Evolutionary conservation across 2,113 vertebrate species (phyloP).

Genomic region (Mastomys coucha): DNA sequence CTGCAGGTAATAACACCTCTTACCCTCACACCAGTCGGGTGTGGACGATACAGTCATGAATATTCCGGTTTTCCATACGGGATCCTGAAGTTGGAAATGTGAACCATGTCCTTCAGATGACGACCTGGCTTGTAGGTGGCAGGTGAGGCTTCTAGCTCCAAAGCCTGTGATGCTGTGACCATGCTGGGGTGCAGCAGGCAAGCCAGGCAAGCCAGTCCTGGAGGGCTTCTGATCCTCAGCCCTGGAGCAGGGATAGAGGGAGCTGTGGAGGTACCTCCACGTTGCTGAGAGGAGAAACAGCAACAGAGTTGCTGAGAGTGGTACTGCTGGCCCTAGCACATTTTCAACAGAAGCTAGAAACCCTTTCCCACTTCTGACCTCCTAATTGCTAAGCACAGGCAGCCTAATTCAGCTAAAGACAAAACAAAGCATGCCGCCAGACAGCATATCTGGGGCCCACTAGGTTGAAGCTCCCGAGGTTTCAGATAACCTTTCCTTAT

Average conservation of each 20-base stretch:
- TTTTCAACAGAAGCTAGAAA: neutral
- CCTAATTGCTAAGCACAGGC: neutral
- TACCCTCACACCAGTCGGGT: neutral
- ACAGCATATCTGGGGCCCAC: neutral
- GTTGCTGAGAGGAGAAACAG: neutral
- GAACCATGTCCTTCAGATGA: conserved; percentile 39
- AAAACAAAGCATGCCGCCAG: neutral
- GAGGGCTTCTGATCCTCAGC: neutral
- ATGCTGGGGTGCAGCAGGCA: neutral
- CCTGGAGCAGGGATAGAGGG: neutral
- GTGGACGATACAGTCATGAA: neutral
- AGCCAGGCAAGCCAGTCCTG: neutral
- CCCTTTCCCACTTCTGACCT: neutral
- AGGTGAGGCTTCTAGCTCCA: conserved; percentile 5
- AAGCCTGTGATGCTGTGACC: neutral
- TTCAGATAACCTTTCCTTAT: conserved; percentile 16
- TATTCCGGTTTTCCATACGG: conserved; percentile 1
- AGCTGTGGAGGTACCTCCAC: neutral
- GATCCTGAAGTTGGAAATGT: conserved; percentile 42
- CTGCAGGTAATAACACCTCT: conserved; percentile 43
- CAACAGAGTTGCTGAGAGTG: too few species aligned
- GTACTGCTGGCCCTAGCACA: neutral
- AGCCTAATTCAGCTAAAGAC: neutral
- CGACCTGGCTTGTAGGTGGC: neutral
- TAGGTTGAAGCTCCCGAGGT: conserved; percentile 5